Base-by-base conservation (phyloP, 37 sponge, comb jelly and placozoan genomes). In the Oscarella lobularis region DNA sequence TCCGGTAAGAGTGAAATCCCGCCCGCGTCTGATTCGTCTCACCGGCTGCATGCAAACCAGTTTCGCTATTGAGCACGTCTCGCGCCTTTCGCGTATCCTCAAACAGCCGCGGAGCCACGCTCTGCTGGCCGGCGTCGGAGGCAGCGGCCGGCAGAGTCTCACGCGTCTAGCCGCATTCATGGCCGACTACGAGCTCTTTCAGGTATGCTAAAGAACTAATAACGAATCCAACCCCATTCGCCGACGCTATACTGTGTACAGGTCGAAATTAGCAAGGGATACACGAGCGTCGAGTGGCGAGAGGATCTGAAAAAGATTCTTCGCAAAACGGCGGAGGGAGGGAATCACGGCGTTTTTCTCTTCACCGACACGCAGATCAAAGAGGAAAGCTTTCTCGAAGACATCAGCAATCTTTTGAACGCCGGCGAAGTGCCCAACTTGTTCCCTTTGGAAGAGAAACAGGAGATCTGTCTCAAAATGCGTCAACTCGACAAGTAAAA, bases 61-160 rank as follows among this genome's bases (percentile, higher is more conserved):
- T 71, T 96, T 96, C 87, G 97, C 97, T 71, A 87, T 96, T 73
- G 97, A 96, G 80, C 97, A 96, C 75, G 88, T 96, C 55, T 81
- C 88, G 39, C 81, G 97, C 20, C 86, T 96, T 72, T 81, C 84
- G 79, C 84, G 98, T 36, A 86, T 96, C 75, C 55, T 96, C 76
- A 92, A 93, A 80, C 98, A 96, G 73, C 93, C 93, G 73, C 80
- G 88, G 3, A 81, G 86, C 74, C 94, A 93, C 79, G 93, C 98
- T 73, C 91, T 96, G 55, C 80, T 93, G 6, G 91, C 92, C 29
- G 93, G 93, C 2, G 98, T 96, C 35, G 98, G 93, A 38, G 93
- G 93, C 3, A 83, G 84, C 83, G 93, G 93, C 0, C 75, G 98
- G 29, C 93, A 96, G 66, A 87, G 88, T 0, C 81, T 92, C 38